Evolutionary conservation across 2,888 invertebrate genomes (phyloP).

Genomic region (Alloplasta piceator): DNA sequence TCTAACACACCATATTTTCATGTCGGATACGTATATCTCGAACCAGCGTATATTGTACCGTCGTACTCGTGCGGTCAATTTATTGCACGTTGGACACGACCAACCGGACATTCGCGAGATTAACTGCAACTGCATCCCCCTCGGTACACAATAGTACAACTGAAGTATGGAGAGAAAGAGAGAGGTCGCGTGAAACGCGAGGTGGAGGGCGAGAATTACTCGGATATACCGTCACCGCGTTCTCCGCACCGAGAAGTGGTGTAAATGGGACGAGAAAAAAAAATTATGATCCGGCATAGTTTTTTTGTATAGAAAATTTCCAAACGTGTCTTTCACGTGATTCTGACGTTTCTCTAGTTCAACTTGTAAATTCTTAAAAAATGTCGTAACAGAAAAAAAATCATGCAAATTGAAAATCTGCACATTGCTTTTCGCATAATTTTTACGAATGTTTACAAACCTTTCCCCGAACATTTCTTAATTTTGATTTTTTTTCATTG

Average conservation of each 20-base stretch:
- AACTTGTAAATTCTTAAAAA: too few species aligned
- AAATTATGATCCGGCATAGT: background rate
- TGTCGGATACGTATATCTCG: conserved; percentile 50
- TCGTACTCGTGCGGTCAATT: conserved; percentile 57
- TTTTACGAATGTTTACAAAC: too few species aligned
- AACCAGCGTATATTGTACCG: conserved; percentile 16
- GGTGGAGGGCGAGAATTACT: conserved; percentile 21
- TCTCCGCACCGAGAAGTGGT: background rate
- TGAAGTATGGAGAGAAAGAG: conserved; percentile 8
- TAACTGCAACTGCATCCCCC: conserved; percentile 60
- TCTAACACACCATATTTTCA: conserved; percentile 62
- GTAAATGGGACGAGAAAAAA: background rate
- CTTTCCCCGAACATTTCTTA: too few species aligned
- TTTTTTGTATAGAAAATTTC: conserved; percentile 16
- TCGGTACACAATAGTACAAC: conserved; percentile 48
- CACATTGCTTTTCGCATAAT: too few species aligned
- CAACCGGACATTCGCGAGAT: conserved; percentile 63
- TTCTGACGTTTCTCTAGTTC: too few species aligned
- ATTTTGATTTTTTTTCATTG: too few species aligned
- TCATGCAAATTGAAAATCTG: too few species aligned
- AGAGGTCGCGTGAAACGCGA: conserved; percentile 15
- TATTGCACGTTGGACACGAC: conserved; percentile 57
- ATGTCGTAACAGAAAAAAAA: too few species aligned
- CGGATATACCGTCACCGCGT: conserved; percentile 39
- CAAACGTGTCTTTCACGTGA: conserved; percentile 19